Percentiles rank a stretch among this genome's conserved stretches.
Conservation (phyloP, 2,113 vertebrate species). For the Gopherus flavomarginatus region DNA sequence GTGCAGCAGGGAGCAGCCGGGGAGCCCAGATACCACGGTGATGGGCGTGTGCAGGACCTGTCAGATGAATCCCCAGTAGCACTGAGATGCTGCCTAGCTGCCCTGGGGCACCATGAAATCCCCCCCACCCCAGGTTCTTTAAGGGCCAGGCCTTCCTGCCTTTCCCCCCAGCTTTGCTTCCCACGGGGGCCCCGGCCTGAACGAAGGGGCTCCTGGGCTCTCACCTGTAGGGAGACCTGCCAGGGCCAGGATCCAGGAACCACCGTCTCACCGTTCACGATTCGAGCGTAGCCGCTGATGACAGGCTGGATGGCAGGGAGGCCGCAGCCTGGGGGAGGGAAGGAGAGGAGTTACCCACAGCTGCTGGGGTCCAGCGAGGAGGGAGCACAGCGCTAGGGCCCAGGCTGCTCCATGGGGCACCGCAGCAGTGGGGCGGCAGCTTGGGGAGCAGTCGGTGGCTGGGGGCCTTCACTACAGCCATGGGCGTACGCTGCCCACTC, state of each 20-base stretch:
- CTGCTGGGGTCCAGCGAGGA: accelerated
- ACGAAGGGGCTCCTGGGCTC: background rate
- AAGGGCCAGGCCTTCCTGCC: background rate
- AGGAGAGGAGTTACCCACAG: background rate
- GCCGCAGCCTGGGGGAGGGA: constrained; percentile 75
- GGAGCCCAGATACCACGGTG: background rate
- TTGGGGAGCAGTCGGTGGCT: too few species aligned
- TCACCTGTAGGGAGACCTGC: constrained; percentile 83
- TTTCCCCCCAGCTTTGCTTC: background rate
- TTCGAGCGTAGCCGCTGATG: constrained; percentile 76
- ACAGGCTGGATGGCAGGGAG: constrained; percentile 72
- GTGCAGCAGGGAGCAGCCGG: too few species aligned
- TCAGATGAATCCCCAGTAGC: background rate
- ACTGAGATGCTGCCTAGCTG: background rate
- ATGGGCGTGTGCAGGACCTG: background rate
- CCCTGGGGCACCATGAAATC: background rate
- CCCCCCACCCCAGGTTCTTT: background rate
- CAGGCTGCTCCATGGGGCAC: too few species aligned
- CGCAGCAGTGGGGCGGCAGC: too few species aligned
- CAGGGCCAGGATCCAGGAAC: constrained; percentile 81
- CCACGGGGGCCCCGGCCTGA: background rate
- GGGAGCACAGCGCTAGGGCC: too few species aligned
- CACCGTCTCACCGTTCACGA: constrained; percentile 77
- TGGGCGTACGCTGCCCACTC: too few species aligned
- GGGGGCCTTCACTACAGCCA: too few species aligned